Evolutionary conservation across 2,888 invertebrate species (phyloP).

Genomic region (Pollenia griseotomentosa): DNA sequence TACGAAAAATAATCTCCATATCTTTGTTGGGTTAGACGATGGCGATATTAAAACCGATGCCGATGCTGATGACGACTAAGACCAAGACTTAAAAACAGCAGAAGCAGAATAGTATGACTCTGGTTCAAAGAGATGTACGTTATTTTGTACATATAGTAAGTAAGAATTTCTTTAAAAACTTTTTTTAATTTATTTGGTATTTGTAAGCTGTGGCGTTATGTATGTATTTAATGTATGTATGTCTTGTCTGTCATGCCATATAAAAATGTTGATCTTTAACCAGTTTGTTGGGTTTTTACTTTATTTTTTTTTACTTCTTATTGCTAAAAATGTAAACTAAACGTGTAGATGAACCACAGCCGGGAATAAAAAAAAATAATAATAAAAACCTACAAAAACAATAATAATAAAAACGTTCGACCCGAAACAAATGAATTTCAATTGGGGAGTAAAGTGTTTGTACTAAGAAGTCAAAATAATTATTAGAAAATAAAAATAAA

Average conservation of each 20-base stretch:
- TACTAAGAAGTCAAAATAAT: slow-evolving; percentile 5
- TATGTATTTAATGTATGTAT: slow-evolving; percentile 39
- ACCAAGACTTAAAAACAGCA: slow-evolving; percentile 28
- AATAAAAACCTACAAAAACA: slow-evolving; percentile 18
- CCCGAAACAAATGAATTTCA: slow-evolving; percentile 68
- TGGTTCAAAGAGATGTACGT: slow-evolving; percentile 60
- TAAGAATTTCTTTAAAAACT: slow-evolving; percentile 1
- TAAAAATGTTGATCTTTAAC: slow-evolving; percentile 71
- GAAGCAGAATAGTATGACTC: slow-evolving; percentile 43
- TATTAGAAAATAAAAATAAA: slow-evolving; percentile 42
- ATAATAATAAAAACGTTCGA: slow-evolving; percentile 72
- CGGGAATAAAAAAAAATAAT: slow-evolving; percentile 43
- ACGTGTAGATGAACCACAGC: slow-evolving; percentile 51
- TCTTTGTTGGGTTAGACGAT: slow-evolving; percentile 43
- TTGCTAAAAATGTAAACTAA: slow-evolving; percentile 48
- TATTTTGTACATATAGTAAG: slow-evolving; percentile 17
- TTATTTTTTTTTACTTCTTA: slow-evolving; percentile 43
- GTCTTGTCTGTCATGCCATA: slow-evolving; percentile 63
- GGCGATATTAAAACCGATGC: slow-evolving; percentile 5
- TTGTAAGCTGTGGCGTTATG: slow-evolving; percentile 54
- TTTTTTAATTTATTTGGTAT: slow-evolving; percentile 29
- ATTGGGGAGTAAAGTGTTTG: slow-evolving; percentile 41
- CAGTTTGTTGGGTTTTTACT: slow-evolving; percentile 66
- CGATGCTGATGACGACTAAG: slow-evolving; percentile 28
- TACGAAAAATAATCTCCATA: slow-evolving; percentile 62